Conservation (phyloP, 2,888 invertebrate species). For the Andrena fulva region DNA sequence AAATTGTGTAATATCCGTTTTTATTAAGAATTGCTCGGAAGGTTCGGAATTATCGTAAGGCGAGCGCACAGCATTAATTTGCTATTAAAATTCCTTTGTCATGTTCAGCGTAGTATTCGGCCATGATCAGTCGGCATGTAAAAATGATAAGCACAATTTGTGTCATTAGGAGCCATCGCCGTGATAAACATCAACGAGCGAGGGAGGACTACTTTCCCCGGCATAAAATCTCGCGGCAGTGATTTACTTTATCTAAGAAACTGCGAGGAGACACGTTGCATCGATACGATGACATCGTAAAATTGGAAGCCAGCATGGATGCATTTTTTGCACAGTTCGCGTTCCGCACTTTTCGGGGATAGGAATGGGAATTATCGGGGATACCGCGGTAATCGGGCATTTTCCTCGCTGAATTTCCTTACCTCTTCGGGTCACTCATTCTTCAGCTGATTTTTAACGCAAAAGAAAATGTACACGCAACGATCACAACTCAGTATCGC, state of each 20-base stretch:
- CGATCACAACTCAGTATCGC: slow-evolving; percentile 57
- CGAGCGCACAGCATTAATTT: slow-evolving; percentile 13
- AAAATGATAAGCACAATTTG: slow-evolving; percentile 64
- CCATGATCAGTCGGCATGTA: slow-evolving; percentile 64
- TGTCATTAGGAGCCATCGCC: slow-evolving; percentile 7
- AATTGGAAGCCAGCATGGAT: slow-evolving; percentile 81
- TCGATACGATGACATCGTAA: slow-evolving; percentile 85
- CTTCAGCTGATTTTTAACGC: slow-evolving; percentile 64
- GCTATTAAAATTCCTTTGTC: slow-evolving; percentile 71
- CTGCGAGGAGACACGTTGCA: slow-evolving; percentile 72
- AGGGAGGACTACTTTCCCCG: background rate
- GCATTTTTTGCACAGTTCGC: slow-evolving; percentile 54
- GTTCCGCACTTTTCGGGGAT: slow-evolving; percentile 16
- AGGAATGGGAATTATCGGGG: slow-evolving; percentile 42
- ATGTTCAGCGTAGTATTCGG: slow-evolving; percentile 64
- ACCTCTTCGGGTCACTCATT: slow-evolving; percentile 83
- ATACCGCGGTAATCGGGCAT: background rate
- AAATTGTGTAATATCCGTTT: background rate
- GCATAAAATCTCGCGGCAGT: background rate
- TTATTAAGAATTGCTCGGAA: background rate
- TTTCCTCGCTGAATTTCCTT: slow-evolving; percentile 47
- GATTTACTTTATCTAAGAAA: slow-evolving; percentile 30
- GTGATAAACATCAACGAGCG: background rate
- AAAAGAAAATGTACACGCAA: slow-evolving; percentile 68
- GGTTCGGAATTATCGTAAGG: background rate